These are phyloP conservation scores for Arge pagana DNA, from an alignment of 2,888 invertebrate species.

Conservation along the genomic window DNA sequence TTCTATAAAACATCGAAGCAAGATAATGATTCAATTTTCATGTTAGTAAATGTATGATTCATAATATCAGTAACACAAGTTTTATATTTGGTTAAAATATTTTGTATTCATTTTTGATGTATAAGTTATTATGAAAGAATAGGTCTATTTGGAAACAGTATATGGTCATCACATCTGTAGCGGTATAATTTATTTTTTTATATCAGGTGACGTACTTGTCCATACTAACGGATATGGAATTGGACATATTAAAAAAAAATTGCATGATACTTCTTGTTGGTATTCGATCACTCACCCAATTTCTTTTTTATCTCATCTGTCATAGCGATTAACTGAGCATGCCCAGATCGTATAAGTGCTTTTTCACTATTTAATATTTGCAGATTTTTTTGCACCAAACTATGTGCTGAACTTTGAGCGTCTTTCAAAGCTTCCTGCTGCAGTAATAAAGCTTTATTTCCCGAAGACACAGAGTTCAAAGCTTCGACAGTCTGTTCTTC, in stretches of 20 bases:
- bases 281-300: slow-evolving; percentile 56
- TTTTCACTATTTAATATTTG: slow-evolving; percentile 65
- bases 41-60: too few relatives aligned
- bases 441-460: slow-evolving; percentile 59
- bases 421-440: slow-evolving; percentile 62
- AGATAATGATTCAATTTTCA: too few relatives aligned
- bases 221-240: not conserved
- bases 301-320: slow-evolving; percentile 62
- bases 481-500: slow-evolving; percentile 57
- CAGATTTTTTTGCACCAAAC: slow-evolving; percentile 63
- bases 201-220: slow-evolving; percentile 2
- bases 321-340: slow-evolving; percentile 62
- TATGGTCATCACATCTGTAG: too few relatives aligned
- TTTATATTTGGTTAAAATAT: too few relatives aligned
- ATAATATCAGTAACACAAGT: too few relatives aligned
- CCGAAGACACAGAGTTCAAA: slow-evolving; percentile 55
- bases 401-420: slow-evolving; percentile 60
- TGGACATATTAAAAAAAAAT: slow-evolving; percentile 11
- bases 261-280: too few relatives aligned
- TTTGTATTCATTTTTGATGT: too few relatives aligned
- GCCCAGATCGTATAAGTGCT: slow-evolving; percentile 64
- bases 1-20: slow-evolving; percentile 46
- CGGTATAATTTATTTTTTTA: too few relatives aligned
- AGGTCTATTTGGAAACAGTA: too few relatives aligned
- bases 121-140: too few relatives aligned